Evolutionary conservation across 2,113 vertebrate genomes (phyloP), one percentile per base, ranked within the genome.

Genomic region (Lampris megalopsis): DNA sequence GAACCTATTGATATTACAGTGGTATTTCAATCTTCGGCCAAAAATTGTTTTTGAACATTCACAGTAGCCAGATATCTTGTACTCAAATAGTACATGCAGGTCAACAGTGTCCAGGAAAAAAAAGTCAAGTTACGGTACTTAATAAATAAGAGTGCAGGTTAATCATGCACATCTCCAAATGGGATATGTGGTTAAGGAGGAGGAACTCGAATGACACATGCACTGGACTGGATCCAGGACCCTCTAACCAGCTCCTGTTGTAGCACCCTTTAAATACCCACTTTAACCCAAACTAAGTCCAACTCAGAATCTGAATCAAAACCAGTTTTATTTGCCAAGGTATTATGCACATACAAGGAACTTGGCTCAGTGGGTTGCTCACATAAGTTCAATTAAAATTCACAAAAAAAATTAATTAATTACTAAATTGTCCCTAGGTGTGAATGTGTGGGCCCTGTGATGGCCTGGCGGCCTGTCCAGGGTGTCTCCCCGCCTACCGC

Each of bases 121-220:
- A 5, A 57, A 7, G 24, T 57, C 54, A n/a, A 57, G 36, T 57
- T 57, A 57, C n/a, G 6, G 5, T 71, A 68, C 62, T 75, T 52
- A 61, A 43, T 60, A 48, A 58, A 53, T 68, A 45, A 7, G 45
- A 58, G 43, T 74, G 73, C 69, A 76, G 70, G 2, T 80, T 36
- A 80, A 80, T 8, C 54, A 50, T 73, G 61, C 59, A 45, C 62
- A 79, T 78, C 77, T 11, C 40, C 79, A 84, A 77, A 64, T 49
- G 38, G 10, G 53, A 54, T 9, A 11, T 57, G 24, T 8, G 71
- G 41, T 53, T 57, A 60, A 74, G 40, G 62, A 79, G 60, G 48
- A 45, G 50, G 58, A 58, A 77, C n/a, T 10, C 49, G 13, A 13
- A 52, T 52, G 3, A 9, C 9, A 3, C 9, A 56, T 56, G 54